Conservation (phyloP, 2,888 invertebrate genomes). For the Thyatira batis region DNA sequence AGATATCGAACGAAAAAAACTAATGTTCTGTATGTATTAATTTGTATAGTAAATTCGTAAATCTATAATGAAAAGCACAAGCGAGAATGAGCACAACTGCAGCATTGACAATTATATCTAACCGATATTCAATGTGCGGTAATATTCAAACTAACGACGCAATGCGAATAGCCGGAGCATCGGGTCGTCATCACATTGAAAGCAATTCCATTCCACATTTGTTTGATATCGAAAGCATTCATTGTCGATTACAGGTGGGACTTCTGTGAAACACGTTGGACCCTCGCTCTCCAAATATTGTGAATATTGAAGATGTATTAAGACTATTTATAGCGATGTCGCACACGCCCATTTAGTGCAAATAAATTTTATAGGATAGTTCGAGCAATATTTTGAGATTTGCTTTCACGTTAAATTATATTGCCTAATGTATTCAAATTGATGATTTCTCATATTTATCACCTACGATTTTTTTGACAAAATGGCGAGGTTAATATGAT, state of each 20-base stretch:
- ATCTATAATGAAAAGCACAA: neutral
- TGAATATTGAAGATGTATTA: conserved; percentile 62
- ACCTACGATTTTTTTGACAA: no score
- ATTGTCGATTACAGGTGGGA: conserved; percentile 26
- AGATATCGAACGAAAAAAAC: no score
- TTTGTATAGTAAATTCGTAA: neutral
- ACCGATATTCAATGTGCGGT: neutral
- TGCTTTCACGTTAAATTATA: no score
- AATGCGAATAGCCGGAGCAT: neutral
- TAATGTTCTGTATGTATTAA: no score
- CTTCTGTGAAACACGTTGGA: conserved; percentile 29
- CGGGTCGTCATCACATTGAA: neutral
- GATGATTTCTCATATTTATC: no score
- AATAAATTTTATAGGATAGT: no score
- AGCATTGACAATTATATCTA: neutral
- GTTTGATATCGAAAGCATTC: conserved; percentile 29
- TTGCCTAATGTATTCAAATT: no score
- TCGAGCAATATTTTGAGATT: no score
- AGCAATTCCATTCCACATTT: conserved; percentile 11
- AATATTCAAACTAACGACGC: neutral
- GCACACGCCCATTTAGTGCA: no score
- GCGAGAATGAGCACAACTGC: neutral
- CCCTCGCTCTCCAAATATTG: conserved; percentile 26
- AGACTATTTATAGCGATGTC: no score
- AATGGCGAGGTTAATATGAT: no score